A percentile compares a stretch with the other conserved stretches of the same genome.
These are phyloP conservation scores for Corythaixoides concolor DNA, from an alignment of 2,113 vertebrate species.

Conservation along the genomic window DNA sequence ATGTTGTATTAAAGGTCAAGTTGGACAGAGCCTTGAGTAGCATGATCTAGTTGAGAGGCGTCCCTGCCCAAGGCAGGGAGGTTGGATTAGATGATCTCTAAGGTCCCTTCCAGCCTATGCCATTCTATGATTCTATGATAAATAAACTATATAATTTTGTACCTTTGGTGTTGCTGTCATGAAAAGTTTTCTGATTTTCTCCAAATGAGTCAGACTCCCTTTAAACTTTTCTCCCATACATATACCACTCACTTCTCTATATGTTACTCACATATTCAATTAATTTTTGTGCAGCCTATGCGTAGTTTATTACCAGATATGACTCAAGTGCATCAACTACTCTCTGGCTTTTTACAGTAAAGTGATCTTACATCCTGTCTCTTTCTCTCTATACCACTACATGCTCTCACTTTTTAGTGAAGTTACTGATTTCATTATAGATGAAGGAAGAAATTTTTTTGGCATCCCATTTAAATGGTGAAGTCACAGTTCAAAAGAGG, in stretches of 20 bases:
- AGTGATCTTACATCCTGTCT: not conserved
- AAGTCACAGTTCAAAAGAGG: slow-evolving; percentile 10
- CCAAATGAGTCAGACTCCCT: not conserved
- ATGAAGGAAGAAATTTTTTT: not conserved
- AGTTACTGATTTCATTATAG: not conserved
- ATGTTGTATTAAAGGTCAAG: not conserved
- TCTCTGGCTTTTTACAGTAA: not conserved
- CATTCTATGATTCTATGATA: too few species aligned
- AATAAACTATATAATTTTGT: not conserved
- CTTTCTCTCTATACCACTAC: not conserved
- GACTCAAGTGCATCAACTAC: not conserved
- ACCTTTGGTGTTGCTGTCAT: not conserved
- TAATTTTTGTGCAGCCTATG: not conserved
- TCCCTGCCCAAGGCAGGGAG: too few species aligned
- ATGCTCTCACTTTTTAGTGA: not conserved
- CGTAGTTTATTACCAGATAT: not conserved
- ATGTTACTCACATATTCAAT: not conserved
- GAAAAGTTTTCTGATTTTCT: not conserved
- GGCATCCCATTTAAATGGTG: not conserved
- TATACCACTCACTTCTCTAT: not conserved
- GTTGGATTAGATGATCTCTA: too few species aligned
- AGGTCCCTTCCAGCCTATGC: too few species aligned
- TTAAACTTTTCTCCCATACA: not conserved
- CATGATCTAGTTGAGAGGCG: too few species aligned
- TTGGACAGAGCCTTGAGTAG: too few species aligned